These are phyloP conservation scores for Drosophila mulleri DNA, from an alignment of 2,888 invertebrate species.

Conservation along the genomic window DNA sequence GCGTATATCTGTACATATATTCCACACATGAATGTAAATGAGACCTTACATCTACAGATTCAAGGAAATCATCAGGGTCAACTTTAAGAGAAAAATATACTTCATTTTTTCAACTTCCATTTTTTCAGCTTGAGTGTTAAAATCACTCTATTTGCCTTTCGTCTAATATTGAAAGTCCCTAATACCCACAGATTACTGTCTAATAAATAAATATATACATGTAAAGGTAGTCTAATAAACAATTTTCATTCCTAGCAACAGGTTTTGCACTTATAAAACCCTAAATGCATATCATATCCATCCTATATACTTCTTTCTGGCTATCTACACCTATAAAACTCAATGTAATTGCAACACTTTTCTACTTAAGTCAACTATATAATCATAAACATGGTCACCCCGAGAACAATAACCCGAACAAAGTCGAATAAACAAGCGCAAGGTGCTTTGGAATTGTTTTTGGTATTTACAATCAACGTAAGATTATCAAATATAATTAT, in stretches of 20 bases:
- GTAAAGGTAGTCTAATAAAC: no score
- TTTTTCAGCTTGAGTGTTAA: no score
- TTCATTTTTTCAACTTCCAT: no score
- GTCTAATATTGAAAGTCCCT: no score
- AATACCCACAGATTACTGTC: no score
- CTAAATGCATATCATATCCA: neutral
- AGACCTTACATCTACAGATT: neutral
- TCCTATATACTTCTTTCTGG: neutral
- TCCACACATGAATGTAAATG: neutral
- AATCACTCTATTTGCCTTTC: no score
- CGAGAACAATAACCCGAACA: neutral
- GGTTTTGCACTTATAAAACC: neutral
- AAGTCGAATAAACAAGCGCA: neutral
- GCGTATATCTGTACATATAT: neutral
- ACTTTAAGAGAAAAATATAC: neutral
- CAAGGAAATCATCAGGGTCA: neutral
- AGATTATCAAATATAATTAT: neutral
- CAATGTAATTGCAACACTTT: neutral
- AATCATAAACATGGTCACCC: constrained; percentile 7
- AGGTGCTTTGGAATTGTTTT: constrained; percentile 5
- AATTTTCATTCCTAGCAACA: neutral
- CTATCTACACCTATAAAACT: neutral
- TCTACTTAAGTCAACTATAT: constrained; percentile 3
- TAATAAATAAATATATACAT: no score
- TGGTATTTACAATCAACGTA: neutral